Evolutionary conservation across 2,113 vertebrate genomes (phyloP).

Genomic region (Mastomys natalensis): DNA sequence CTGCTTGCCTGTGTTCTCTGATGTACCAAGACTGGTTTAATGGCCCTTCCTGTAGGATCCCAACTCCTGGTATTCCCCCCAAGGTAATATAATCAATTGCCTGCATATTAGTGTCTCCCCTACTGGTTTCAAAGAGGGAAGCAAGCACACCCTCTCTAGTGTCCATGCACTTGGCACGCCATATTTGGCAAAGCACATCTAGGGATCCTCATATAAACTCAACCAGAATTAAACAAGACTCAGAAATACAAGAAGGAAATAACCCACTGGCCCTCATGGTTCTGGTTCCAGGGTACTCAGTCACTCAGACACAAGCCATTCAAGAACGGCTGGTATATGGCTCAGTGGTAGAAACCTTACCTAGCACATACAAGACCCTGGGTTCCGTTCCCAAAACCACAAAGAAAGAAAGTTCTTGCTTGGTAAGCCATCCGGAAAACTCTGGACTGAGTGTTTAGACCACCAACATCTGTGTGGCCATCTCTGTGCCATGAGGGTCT

Average conservation of each 20-base stretch:
- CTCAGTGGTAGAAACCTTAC: neutral
- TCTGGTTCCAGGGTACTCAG: neutral
- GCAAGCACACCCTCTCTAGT: neutral
- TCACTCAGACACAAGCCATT: neutral
- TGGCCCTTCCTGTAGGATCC: neutral
- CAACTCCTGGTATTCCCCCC: neutral
- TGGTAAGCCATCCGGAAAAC: neutral
- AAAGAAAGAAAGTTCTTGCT: neutral
- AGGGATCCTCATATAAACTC: slow-evolving; percentile 22
- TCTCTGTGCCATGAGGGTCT: neutral
- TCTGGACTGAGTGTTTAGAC: neutral
- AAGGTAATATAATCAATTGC: slow-evolving; percentile 17
- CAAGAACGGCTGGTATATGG: neutral
- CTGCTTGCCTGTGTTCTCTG: neutral
- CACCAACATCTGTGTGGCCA: neutral
- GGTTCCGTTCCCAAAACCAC: neutral
- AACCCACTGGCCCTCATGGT: neutral
- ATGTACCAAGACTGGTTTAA: slow-evolving; percentile 12
- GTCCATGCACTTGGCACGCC: neutral
- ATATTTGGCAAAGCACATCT: neutral
- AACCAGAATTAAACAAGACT: neutral
- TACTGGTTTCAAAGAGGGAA: slow-evolving; percentile 43
- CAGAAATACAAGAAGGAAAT: slow-evolving; percentile 2
- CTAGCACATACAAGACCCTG: neutral
- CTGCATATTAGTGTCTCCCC: neutral